phyloP scores from a whole-genome alignment of 2,797 vertebrate genomes.

The Arctocebus calabarensis region DNA sequence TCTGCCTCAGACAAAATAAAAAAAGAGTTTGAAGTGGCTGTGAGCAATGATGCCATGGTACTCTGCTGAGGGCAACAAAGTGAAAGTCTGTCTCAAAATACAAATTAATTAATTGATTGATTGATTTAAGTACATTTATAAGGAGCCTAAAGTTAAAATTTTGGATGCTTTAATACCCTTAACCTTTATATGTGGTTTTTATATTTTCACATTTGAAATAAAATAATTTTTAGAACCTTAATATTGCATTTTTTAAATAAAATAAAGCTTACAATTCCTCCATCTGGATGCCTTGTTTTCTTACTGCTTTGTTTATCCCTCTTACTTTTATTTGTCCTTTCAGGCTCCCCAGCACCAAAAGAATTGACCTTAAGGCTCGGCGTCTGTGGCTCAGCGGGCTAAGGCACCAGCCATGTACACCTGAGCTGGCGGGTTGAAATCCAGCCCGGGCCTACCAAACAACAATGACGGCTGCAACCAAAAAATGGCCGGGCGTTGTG shows the following conservation, averaged over 20 bases:
- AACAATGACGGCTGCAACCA: no score
- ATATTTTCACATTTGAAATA: constrained; percentile 83
- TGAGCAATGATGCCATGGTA: no score
- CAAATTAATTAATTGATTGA: no score
- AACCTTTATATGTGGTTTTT: constrained; percentile 73
- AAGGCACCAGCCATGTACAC: no score
- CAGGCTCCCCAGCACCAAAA: background rate
- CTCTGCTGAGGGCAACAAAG: no score
- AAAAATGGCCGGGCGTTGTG: no score
- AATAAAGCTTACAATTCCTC: background rate
- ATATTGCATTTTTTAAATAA: constrained; percentile 38
- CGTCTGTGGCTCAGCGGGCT: no score
- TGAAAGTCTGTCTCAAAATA: no score
- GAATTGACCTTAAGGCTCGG: background rate
- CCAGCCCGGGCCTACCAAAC: no score
- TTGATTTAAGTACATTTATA: constrained; percentile 35
- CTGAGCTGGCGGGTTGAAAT: no score
- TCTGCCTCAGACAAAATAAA: no score
- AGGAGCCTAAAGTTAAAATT: constrained; percentile 22
- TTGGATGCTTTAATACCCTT: constrained; percentile 39
- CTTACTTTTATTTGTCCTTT: background rate
- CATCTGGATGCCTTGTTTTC: background rate
- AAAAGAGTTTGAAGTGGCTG: no score
- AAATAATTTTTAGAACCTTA: constrained; percentile 79
- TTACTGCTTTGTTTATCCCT: background rate